A percentile compares a stretch with the other conserved stretches of the same genome.
Evolutionary conservation across 2,888 invertebrate genomes (phyloP).

Genomic region (Euzophera pinguis): DNA sequence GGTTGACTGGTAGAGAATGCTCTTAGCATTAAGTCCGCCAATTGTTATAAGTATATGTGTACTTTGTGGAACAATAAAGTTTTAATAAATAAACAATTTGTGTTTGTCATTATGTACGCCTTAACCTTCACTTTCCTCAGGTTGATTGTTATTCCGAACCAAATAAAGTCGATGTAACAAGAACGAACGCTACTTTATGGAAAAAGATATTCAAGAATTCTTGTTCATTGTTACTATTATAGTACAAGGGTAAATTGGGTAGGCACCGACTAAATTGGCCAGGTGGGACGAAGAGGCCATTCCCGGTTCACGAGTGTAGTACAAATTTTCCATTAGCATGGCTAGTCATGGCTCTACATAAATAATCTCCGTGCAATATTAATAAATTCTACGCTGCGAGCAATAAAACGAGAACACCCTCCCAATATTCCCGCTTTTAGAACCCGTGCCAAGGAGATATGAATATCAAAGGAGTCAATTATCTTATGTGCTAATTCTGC

Average conservation of each 20-base stretch:
- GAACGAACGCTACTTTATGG: slow-evolving; percentile 3
- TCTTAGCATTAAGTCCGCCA: too few species aligned
- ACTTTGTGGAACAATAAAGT: too few species aligned
- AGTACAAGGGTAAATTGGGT: slow-evolving; percentile 14
- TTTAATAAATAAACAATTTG: too few species aligned
- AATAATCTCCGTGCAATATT: slow-evolving; percentile 10
- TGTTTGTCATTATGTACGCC: too few species aligned
- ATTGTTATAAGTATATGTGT: too few species aligned
- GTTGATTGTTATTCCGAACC: slow-evolving; percentile 13
- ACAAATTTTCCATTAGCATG: slow-evolving; percentile 16
- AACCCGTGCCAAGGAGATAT: slow-evolving; percentile 8
- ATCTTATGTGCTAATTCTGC: neutral
- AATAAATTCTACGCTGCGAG: slow-evolving; percentile 2
- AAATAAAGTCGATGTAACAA: slow-evolving; percentile 13
- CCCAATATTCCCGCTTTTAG: slow-evolving; percentile 1
- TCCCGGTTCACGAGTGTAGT: slow-evolving; percentile 27
- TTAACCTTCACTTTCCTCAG: slow-evolving; percentile 14
- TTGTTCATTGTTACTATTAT: slow-evolving; percentile 29
- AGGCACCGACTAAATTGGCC: slow-evolving; percentile 23
- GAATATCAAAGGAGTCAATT: slow-evolving; percentile 3
- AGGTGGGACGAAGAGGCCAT: slow-evolving; percentile 31
- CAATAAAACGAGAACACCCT: slow-evolving; percentile 7
- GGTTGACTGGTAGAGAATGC: too few species aligned
- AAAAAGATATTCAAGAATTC: slow-evolving; percentile 16
- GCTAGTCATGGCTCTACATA: slow-evolving; percentile 16